A percentile compares a stretch with the other conserved stretches of the same genome.
Evolutionary conservation across 1,140 invertebrate genomes (phyloP).

Genomic region (Aphis gossypii): DNA sequence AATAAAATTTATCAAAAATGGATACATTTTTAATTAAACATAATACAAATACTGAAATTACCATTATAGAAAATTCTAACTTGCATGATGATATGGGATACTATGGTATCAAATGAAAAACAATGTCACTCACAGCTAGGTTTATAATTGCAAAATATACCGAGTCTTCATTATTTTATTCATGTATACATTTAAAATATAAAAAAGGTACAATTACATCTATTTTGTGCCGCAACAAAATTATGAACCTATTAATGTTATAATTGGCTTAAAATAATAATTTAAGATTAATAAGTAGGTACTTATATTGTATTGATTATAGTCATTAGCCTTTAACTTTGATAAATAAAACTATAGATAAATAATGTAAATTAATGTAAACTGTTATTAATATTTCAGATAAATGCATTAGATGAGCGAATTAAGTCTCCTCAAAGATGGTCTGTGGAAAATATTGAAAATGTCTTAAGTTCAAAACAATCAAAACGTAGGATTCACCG

Average conservation of each 20-base stretch:
- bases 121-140: background rate
- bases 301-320: background rate
- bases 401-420: conserved; percentile 64
- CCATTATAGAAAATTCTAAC: no score
- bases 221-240: background rate
- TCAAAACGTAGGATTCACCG: conserved; percentile 60
- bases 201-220: background rate
- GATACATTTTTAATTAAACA: no score
- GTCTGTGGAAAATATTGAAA: conserved; percentile 2
- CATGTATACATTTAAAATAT: background rate
- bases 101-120: no score
- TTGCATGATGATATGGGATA: no score
- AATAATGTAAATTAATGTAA: background rate
- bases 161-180: background rate
- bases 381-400: conserved; percentile 60
- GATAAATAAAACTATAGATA: no score
- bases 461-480: conserved; percentile 61
- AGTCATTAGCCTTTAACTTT: no score
- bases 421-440: conserved; percentile 64
- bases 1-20: no score
- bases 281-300: background rate
- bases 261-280: background rate
- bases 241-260: background rate
- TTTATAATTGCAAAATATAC: no score
- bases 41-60: no score